Percentiles rank a stretch among this genome's conserved stretches.
phyloP scores from a whole-genome alignment of 2,113 vertebrate species.

The Dermatemys mawii region DNA sequence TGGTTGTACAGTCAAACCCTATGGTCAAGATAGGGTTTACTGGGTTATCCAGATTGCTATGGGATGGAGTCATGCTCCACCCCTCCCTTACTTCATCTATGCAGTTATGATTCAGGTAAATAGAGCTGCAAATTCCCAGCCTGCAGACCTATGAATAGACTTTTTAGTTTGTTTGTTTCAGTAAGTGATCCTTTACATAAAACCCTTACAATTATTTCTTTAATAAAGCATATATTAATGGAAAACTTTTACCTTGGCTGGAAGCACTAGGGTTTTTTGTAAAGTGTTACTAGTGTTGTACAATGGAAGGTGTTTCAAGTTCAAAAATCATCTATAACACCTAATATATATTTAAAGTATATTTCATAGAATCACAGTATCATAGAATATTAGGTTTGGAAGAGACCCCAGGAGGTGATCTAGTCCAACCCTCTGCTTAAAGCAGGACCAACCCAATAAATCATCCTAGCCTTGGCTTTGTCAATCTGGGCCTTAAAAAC shows the following conservation, averaged over 20 bases:
- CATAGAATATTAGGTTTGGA: no score
- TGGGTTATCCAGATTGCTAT: background rate
- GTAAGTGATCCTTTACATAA: background rate
- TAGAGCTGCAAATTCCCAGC: background rate
- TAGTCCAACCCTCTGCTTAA: no score
- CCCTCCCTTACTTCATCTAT: background rate
- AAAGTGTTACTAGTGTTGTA: background rate
- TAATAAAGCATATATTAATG: background rate
- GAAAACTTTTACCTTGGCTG: background rate
- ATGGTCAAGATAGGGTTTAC: background rate
- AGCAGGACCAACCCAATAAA: no score
- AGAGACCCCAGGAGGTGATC: no score
- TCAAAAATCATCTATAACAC: background rate
- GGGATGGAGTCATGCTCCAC: background rate
- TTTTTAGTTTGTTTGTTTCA: background rate
- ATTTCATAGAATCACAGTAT: background rate
- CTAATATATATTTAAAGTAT: background rate
- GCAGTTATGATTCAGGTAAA: background rate
- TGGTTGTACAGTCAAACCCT: background rate
- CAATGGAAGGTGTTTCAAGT: background rate
- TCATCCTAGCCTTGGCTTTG: no score
- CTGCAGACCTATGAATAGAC: background rate
- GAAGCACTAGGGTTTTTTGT: background rate
- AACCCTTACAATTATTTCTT: background rate
- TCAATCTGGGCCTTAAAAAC: no score